Percentiles rank a stretch among this genome's conserved stretches.
These are phyloP conservation scores for Gryllus bimaculatus DNA, from an alignment of 1,140 invertebrate species.

Conservation along the genomic window DNA sequence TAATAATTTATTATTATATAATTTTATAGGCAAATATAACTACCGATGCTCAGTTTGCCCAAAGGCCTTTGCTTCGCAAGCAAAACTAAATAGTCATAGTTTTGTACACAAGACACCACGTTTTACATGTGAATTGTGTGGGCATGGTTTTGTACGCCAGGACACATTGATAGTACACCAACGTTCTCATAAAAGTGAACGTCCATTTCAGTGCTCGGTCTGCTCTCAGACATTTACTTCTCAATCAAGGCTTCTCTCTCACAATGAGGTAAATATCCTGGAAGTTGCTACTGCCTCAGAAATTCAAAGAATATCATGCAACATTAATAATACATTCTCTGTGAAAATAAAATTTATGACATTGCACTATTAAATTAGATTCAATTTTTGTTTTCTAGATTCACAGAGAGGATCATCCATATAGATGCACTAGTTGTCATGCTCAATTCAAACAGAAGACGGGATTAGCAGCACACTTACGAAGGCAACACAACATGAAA, in stretches of 20 bases:
- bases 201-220: constrained; percentile 16
- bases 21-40: constrained; percentile 21
- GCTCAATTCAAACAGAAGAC: constrained; percentile 17
- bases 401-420: not conserved
- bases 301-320: too few species aligned
- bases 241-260: constrained; percentile 16
- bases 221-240: constrained; percentile 13
- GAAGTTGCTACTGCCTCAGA: too few species aligned
- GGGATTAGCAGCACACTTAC: not conserved
- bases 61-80: constrained; percentile 22
- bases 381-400: too few species aligned
- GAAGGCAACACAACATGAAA: not conserved
- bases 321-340: too few species aligned
- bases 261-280: constrained; percentile 12
- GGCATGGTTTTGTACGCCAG: constrained; percentile 22
- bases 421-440: constrained; percentile 7
- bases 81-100: constrained; percentile 23
- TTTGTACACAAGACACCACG: constrained; percentile 20
- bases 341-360: too few species aligned
- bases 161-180: constrained; percentile 15
- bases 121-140: constrained; percentile 20
- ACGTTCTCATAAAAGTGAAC: constrained; percentile 9
- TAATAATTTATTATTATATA: not conserved
- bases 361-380: too few species aligned
- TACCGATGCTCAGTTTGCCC: constrained; percentile 20